These are phyloP conservation scores for Eupithecia subumbrata DNA, from an alignment of 2,888 invertebrate species.

Conservation along the genomic window DNA sequence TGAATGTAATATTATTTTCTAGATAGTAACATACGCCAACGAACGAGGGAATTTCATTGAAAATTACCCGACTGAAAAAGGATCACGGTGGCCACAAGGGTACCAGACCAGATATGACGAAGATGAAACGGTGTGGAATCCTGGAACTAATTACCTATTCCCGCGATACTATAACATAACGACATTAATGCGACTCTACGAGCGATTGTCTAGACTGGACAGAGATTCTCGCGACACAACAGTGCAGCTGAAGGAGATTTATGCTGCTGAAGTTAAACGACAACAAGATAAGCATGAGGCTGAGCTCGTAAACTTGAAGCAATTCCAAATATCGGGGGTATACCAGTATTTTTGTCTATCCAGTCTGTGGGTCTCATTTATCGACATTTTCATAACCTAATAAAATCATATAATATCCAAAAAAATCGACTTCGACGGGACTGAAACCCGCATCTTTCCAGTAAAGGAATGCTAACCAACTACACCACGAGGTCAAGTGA, in stretches of 20 bases:
- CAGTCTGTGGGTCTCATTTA: background rate
- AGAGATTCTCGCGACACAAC: background rate
- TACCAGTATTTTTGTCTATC: background rate
- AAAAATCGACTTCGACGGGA: too few relatives aligned
- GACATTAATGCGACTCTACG: background rate
- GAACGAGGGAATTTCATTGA: background rate
- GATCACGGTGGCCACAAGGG: background rate
- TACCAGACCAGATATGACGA: background rate
- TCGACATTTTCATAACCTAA: too few relatives aligned
- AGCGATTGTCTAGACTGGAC: background rate
- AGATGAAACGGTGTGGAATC: background rate
- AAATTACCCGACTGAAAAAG: background rate
- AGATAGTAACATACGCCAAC: background rate
- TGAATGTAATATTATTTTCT: background rate
- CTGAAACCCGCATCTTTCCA: too few relatives aligned
- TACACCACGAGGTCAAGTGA: too few relatives aligned
- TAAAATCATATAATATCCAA: too few relatives aligned
- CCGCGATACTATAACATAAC: slow-evolving; percentile 5
- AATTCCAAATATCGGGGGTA: background rate
- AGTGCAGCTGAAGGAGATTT: background rate
- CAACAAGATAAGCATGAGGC: background rate
- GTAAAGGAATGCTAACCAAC: too few relatives aligned
- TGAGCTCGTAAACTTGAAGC: background rate
- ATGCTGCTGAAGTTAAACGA: background rate
- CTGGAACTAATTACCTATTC: background rate